Evolutionary conservation across 1,140 invertebrate genomes (phyloP).

Genomic region (Trichoplusia ni): DNA sequence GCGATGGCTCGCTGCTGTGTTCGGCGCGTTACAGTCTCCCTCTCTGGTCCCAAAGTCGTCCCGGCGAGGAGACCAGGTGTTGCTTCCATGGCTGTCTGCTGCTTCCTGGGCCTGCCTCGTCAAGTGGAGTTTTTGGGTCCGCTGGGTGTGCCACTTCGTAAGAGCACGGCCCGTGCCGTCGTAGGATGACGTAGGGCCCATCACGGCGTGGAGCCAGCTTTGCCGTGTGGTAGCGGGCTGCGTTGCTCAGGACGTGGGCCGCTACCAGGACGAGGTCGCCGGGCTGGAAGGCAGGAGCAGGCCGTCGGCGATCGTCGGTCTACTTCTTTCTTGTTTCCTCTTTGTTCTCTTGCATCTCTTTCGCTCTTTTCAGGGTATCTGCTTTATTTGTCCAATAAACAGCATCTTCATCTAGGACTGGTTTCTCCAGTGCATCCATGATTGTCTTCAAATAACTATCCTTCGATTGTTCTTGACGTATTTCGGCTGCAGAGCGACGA

Average conservation of each 20-base stretch:
- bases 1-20: not conserved
- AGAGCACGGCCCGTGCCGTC: not conserved
- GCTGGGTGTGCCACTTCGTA: not conserved
- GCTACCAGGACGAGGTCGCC: too few species aligned
- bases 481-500: too few species aligned
- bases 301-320: too few species aligned
- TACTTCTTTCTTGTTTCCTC: too few species aligned
- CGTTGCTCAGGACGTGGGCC: conserved; percentile 7
- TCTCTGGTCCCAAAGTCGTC: conserved; percentile 1
- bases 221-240: not conserved
- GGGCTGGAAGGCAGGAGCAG: too few species aligned
- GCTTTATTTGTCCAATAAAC: too few species aligned
- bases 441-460: too few species aligned
- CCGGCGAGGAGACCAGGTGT: not conserved
- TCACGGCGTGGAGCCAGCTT: not conserved
- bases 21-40: not conserved
- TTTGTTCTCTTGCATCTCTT: too few species aligned
- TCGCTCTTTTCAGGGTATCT: too few species aligned
- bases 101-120: not conserved
- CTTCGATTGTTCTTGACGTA: too few species aligned
- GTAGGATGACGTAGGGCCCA: not conserved
- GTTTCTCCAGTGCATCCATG: too few species aligned
- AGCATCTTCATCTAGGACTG: too few species aligned
- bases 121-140: not conserved
- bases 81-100: not conserved